These are phyloP conservation scores for Chlorospingus flavigularis DNA, from an alignment of 2,797 vertebrate genomes.

Conservation along the genomic window DNA sequence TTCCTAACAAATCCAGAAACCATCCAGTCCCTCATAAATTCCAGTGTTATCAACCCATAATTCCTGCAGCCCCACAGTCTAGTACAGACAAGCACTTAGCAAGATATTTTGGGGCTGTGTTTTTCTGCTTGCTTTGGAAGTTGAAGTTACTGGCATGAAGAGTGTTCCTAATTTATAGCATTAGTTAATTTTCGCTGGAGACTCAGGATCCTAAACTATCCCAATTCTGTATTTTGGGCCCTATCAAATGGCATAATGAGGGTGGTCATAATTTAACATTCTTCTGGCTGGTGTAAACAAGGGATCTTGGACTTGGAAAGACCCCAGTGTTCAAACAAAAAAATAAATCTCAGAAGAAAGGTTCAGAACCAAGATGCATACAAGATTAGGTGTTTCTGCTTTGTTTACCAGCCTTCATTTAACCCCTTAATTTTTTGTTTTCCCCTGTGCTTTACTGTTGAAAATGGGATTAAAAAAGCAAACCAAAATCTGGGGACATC, in stretches of 20 bases:
- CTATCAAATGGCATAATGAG: background rate
- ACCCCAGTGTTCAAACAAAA: background rate
- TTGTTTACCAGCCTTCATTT: constrained; percentile 26
- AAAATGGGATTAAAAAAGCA: background rate
- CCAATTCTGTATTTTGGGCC: background rate
- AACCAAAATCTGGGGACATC: background rate
- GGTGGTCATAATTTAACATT: background rate
- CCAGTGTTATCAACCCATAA: constrained; percentile 37
- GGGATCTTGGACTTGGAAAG: background rate
- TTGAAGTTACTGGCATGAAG: constrained; percentile 15
- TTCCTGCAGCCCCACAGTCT: constrained; percentile 2
- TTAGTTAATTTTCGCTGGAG: constrained; percentile 4
- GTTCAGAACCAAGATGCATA: background rate
- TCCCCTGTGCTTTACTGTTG: background rate
- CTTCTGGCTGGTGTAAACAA: constrained; percentile 1
- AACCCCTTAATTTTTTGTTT: constrained; percentile 6
- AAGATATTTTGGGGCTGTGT: constrained; percentile 7
- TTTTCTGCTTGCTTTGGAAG: constrained; percentile 44
- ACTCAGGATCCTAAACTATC: background rate
- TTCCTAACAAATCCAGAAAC: background rate
- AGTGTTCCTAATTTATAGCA: constrained; percentile 33
- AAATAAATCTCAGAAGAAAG: background rate
- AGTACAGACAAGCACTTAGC: constrained; percentile 16
- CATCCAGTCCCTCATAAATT: constrained; percentile 34
- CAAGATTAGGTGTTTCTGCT: constrained; percentile 11